phyloP scores from a whole-genome alignment of 2,797 vertebrate genomes.

The Thaleichthys pacificus region DNA sequence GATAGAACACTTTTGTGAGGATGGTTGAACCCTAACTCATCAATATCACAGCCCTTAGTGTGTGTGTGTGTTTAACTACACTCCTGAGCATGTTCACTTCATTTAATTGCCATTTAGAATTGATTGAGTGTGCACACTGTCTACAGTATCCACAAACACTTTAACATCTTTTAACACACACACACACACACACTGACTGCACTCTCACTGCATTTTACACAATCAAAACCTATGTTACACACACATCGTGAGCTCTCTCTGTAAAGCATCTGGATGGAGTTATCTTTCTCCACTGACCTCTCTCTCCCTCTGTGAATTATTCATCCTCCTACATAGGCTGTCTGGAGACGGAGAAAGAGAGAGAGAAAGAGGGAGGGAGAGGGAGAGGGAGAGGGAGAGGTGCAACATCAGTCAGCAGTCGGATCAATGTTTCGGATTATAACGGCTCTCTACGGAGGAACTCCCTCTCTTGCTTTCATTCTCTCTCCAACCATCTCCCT shows the following conservation, averaged over 20 bases:
- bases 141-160: not conserved
- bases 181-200: not conserved
- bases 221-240: not conserved
- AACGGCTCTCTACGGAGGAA: too few species aligned
- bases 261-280: constrained; percentile 66
- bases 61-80: constrained; percentile 2
- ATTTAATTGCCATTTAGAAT: not conserved
- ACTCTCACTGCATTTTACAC: not conserved
- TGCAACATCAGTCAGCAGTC: not conserved
- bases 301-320: constrained; percentile 48
- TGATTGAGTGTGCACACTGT: not conserved
- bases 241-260: not conserved
- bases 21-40: not conserved
- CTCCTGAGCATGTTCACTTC: not conserved
- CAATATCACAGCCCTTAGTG: not conserved
- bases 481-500: too few species aligned
- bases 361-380: not conserved
- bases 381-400: not conserved
- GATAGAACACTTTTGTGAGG: not conserved
- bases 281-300: constrained; percentile 57
- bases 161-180: not conserved
- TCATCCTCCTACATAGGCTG: constrained; percentile 27
- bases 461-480: too few species aligned
- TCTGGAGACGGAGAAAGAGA: constrained; percentile 23
- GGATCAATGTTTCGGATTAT: not conserved